These are phyloP conservation scores for Latrodectus geometricus DNA, from an alignment of 1,140 invertebrate genomes.

Conservation along the genomic window DNA sequence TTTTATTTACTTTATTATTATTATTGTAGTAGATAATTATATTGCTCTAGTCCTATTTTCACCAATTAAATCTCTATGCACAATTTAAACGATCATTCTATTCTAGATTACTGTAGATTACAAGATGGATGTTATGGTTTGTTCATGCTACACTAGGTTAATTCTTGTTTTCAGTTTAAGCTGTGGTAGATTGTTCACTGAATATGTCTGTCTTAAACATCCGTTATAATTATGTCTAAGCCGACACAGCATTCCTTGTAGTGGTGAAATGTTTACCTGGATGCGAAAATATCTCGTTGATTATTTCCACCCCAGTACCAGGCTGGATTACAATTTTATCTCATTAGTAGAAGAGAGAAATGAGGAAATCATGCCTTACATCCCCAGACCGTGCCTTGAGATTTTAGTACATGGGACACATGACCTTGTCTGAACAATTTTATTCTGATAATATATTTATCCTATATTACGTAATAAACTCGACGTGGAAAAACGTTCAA, in stretches of 20 bases:
- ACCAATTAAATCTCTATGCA: too few species aligned
- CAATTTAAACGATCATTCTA: background rate
- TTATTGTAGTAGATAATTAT: too few species aligned
- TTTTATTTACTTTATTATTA: too few species aligned
- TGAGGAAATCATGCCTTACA: background rate
- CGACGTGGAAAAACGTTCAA: constrained; percentile 40
- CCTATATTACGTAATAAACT: constrained; percentile 34
- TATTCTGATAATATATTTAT: constrained; percentile 45
- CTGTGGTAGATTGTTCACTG: background rate
- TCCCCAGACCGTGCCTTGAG: background rate
- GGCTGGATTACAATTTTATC: constrained; percentile 43
- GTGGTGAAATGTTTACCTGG: constrained; percentile 34
- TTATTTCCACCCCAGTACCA: constrained; percentile 26
- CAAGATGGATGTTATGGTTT: background rate
- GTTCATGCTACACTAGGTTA: background rate
- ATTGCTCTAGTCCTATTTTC: too few species aligned
- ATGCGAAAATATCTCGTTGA: constrained; percentile 13
- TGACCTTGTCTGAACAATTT: constrained; percentile 36
- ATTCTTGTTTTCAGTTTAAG: background rate
- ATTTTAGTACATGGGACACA: constrained; percentile 19
- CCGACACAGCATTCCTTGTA: constrained; percentile 8
- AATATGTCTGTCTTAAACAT: constrained; percentile 7
- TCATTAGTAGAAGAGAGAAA: constrained; percentile 36
- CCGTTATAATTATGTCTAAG: constrained; percentile 6
- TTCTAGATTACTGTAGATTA: background rate